Conservation (phyloP, 2,113 vertebrate species). For the Petromus typicus region DNA sequence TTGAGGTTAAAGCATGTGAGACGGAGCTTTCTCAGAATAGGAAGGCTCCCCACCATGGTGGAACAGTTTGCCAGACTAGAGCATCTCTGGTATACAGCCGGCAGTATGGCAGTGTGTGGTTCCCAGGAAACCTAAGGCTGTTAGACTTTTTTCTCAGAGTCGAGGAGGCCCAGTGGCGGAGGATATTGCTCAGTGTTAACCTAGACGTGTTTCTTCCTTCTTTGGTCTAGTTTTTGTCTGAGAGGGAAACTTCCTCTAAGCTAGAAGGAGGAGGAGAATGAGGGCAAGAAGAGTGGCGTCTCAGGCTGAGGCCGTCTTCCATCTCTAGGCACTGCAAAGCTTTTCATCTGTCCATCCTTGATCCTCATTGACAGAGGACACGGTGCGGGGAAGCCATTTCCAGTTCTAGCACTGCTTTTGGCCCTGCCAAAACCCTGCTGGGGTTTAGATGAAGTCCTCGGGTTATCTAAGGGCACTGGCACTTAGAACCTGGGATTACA, state of each 20-base stretch:
- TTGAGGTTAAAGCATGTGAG: neutral
- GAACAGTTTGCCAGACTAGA: neutral
- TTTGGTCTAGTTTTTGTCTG: neutral
- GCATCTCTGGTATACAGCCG: neutral
- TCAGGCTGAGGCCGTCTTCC: neutral
- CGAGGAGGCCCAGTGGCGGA: neutral
- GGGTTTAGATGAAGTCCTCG: neutral
- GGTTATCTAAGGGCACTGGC: neutral
- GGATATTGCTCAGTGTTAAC: neutral
- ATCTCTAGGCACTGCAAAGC: neutral
- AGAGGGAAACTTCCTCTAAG: neutral
- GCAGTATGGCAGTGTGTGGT: neutral
- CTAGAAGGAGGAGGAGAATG: neutral
- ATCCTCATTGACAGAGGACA: neutral
- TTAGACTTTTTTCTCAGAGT: neutral
- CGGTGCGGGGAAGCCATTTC: slow-evolving; percentile 6
- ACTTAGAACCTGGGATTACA: neutral
- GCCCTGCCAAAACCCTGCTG: neutral
- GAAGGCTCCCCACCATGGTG: neutral
- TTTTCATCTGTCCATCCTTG: neutral
- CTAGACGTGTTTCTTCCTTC: neutral
- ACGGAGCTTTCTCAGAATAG: neutral
- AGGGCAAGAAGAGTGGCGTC: neutral
- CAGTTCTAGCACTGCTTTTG: neutral
- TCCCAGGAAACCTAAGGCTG: neutral